A percentile compares a stretch with the other conserved stretches of the same genome.
Conservation (phyloP, 2,797 vertebrate genomes). For the Cirrhinus mrigala region DNA sequence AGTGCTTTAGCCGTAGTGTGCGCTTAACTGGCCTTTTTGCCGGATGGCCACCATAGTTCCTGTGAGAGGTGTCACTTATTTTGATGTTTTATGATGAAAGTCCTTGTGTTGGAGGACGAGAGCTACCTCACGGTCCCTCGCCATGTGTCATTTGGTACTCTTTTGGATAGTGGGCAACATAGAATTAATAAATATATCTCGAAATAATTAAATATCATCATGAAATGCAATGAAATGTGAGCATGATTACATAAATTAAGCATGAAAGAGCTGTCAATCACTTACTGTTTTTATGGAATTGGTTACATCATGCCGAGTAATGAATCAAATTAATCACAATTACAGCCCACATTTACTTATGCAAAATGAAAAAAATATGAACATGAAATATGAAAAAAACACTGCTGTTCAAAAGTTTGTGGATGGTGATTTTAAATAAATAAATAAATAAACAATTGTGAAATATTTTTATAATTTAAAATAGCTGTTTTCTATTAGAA, state of each 20-base stretch:
- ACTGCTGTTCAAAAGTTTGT: background rate
- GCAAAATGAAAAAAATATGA: background rate
- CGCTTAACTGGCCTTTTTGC: slow-evolving; percentile 70
- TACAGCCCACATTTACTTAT: background rate
- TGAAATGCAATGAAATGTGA: background rate
- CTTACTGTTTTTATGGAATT: background rate
- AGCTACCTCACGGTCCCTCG: slow-evolving; percentile 28
- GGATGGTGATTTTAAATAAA: too few species aligned
- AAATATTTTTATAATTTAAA: too few species aligned
- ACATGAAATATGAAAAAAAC: background rate
- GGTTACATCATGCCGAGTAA: background rate
- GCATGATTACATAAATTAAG: background rate
- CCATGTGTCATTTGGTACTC: background rate
- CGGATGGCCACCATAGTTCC: slow-evolving; percentile 8
- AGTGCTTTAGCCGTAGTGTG: slow-evolving; percentile 64
- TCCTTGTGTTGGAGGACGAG: slow-evolving; percentile 67
- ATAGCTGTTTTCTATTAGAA: background rate
- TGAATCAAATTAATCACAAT: background rate
- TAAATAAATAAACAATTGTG: too few species aligned
- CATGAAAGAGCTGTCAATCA: background rate
- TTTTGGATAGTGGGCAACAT: background rate
- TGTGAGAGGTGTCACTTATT: slow-evolving; percentile 73
- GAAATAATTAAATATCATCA: background rate
- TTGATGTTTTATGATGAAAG: slow-evolving; percentile 71
- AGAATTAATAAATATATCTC: background rate